These are phyloP conservation scores for Staurois parvus DNA, from an alignment of 2,797 vertebrate genomes.

Conservation along the genomic window DNA sequence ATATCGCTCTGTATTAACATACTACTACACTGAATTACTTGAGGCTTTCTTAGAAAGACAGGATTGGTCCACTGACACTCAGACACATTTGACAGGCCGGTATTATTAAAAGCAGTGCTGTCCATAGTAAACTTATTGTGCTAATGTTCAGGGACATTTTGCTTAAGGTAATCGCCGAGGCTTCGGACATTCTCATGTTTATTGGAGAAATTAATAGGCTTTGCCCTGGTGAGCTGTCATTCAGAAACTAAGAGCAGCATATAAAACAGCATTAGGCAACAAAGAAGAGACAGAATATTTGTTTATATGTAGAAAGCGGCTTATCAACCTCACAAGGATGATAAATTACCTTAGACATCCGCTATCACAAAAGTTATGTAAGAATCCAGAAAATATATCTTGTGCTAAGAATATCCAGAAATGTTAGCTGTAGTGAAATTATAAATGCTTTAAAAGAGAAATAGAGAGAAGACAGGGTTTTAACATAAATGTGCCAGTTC, in stretches of 20 bases:
- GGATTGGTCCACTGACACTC: not conserved
- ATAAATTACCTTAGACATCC: not conserved
- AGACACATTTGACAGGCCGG: not conserved
- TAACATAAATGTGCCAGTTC: not conserved
- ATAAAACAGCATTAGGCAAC: constrained; percentile 28
- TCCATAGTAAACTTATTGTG: constrained; percentile 15
- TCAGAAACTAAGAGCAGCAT: constrained; percentile 27
- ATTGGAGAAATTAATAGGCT: constrained; percentile 28
- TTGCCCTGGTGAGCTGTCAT: constrained; percentile 29
- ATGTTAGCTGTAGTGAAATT: not conserved
- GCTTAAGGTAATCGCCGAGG: constrained; percentile 6
- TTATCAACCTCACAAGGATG: not conserved
- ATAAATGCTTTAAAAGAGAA: not conserved
- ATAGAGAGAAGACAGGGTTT: not conserved
- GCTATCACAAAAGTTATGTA: not conserved
- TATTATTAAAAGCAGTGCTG: constrained; percentile 14
- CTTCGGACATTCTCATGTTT: constrained; percentile 7
- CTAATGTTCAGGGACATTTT: constrained; percentile 29
- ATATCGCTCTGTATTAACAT: not conserved
- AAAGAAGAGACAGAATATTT: constrained; percentile 11
- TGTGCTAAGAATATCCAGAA: not conserved
- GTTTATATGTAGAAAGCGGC: constrained; percentile 3
- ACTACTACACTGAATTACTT: not conserved
- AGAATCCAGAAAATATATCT: not conserved
- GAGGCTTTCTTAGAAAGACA: constrained; percentile 4